Evolutionary conservation across 2,113 vertebrate genomes (phyloP).

Genomic region (Anseranas semipalmata): DNA sequence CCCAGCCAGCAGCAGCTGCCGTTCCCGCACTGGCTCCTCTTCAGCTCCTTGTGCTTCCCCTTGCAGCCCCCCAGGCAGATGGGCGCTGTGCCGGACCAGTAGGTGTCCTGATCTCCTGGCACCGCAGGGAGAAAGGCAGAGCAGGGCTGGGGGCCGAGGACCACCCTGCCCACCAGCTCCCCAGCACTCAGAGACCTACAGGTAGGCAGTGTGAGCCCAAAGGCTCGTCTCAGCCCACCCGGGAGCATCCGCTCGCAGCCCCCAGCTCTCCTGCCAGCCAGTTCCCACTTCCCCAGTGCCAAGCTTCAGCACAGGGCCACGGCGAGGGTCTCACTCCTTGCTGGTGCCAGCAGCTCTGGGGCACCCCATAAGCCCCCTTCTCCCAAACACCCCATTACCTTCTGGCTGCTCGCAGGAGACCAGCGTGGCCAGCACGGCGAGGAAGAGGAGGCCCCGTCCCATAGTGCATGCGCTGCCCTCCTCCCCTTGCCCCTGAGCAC

Average conservation of each 20-base stretch:
- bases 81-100: constrained; percentile 84
- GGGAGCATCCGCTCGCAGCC: accelerated
- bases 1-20: constrained; percentile 87
- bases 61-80: constrained; percentile 82
- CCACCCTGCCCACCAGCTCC: background rate
- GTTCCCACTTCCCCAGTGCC: accelerated
- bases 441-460: constrained; percentile 1
- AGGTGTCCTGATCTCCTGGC: constrained; percentile 64
- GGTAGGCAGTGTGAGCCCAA: background rate
- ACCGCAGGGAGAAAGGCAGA: background rate
- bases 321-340: background rate
- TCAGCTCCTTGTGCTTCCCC: constrained; percentile 80
- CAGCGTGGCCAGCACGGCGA: background rate
- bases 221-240: background rate
- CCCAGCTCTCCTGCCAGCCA: background rate
- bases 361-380: background rate
- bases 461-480: background rate
- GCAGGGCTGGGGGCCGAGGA: background rate
- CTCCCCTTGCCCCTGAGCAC: background rate
- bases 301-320: accelerated
- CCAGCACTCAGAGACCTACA: background rate
- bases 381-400: constrained; percentile 29
- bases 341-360: background rate
- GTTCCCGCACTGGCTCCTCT: constrained; percentile 81
- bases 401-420: constrained; percentile 1